A percentile compares a stretch with the other conserved stretches of the same genome.
Conservation (phyloP, 2,113 vertebrate genomes). For the Vulpes lagopus region DNA sequence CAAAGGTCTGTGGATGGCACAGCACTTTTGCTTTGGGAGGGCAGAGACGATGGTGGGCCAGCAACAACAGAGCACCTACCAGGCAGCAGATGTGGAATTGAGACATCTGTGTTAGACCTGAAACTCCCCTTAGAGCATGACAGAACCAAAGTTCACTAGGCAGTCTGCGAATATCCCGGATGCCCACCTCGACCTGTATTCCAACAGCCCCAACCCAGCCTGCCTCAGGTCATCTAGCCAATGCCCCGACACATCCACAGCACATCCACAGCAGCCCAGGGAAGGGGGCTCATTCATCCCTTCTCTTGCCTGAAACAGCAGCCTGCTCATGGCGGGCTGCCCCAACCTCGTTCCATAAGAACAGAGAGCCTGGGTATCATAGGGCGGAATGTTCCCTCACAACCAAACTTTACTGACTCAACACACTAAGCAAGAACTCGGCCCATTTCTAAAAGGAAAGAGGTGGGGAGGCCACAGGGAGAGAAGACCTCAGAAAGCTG, state of each 20-base stretch:
- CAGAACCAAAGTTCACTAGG: neutral
- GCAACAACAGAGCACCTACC: neutral
- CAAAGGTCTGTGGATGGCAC: neutral
- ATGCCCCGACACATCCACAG: no score
- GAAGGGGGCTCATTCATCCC: rapidly evolving
- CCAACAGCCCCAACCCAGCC: neutral
- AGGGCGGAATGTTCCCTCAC: neutral
- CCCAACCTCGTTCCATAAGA: neutral
- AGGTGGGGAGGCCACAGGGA: neutral
- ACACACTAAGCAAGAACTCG: neutral
- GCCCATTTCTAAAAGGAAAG: neutral
- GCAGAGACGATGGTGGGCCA: rapidly evolving
- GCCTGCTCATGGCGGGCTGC: neutral
- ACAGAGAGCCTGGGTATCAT: neutral
- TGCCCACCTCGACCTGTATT: neutral
- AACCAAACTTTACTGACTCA: no score
- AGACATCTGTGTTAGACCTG: neutral
- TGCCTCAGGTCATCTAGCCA: no score
- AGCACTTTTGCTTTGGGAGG: neutral
- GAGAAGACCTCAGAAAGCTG: conserved; percentile 39
- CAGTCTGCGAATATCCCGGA: neutral
- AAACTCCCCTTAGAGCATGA: neutral
- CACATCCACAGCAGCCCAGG: neutral
- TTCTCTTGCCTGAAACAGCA: neutral
- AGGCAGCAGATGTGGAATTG: neutral